Evolutionary conservation across 2,888 invertebrate species (phyloP), one percentile per base, ranked within the genome.

Genomic region (Branchellion lobata): DNA sequence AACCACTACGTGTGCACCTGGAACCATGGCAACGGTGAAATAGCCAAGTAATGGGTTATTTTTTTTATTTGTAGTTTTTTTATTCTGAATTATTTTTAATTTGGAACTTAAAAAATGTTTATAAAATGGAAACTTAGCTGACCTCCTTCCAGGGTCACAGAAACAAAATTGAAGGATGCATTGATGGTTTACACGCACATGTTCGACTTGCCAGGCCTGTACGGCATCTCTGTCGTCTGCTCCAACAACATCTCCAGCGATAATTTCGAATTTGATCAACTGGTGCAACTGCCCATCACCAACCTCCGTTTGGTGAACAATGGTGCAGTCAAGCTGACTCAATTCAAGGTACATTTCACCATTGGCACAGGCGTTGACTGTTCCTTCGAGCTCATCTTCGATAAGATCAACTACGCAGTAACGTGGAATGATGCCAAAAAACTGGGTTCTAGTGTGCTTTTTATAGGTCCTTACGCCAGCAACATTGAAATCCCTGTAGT

Each of bases 1-100:
- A 57, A 57, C 61, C 61, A 57, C 24, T 57, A 57, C 24, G n/a
- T 57, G 3, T 57, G 61, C 61, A 57, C 61, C n/a, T 57, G 61
- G 61, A 57, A 57, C 61, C n/a, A 57, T 57, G 61, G 61, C 21
- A 5, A 24, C 5, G 61, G 61, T 18, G 61, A 18, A 18, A n/a
- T 24, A 5, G 24, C 24, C 8, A n/a, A 57, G 61, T 57, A 57
- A n/a, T 5, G 3, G 11, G 21, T n/a, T 57, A 18, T 3, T 18
- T n/a, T 57, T 5, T 18, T 5, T 5, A 3, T 40, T 40, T 5
- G 40, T 8, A 40, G 40, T 40, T 40, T 40, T 14, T 40, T 40
- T 40, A n/a, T 40, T 5, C 5, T 40, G 14, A 40, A 8, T 40
- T 40, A 40, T 8, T 40, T 40, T 40, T 40, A 8, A 40, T 40